Evolutionary conservation across 1,140 invertebrate genomes (phyloP).

Genomic region (Neuroterus valhalla): DNA sequence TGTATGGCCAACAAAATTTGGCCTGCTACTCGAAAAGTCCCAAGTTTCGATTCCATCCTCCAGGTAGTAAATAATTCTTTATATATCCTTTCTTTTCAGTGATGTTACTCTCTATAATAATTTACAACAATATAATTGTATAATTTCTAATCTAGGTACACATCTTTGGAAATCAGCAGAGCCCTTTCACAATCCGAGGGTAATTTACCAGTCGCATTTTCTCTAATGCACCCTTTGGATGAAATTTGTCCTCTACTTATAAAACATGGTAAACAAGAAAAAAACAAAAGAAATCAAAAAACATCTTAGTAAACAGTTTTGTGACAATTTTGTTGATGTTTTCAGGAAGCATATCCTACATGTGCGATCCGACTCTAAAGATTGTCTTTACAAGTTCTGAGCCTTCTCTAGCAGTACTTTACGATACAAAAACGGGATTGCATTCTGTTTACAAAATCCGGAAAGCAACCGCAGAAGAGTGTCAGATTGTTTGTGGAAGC

Average conservation of each 20-base stretch:
- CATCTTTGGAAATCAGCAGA: constrained; percentile 62
- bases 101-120: not conserved
- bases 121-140: not conserved
- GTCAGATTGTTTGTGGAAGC: constrained; percentile 76
- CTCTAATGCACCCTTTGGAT: constrained; percentile 90
- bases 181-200: constrained; percentile 55
- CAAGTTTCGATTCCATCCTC: constrained; percentile 52
- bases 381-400: constrained; percentile 80
- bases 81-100: constrained; percentile 12
- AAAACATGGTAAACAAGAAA: constrained; percentile 80
- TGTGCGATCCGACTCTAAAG: constrained; percentile 77
- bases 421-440: constrained; percentile 83
- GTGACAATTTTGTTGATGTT: constrained; percentile 41
- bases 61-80: constrained; percentile 50
- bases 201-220: constrained; percentile 77
- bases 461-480: constrained; percentile 85
- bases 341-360: constrained; percentile 73
- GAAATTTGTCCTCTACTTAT: constrained; percentile 90
- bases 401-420: constrained; percentile 83
- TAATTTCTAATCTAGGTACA: constrained; percentile 53
- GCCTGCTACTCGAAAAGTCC: constrained; percentile 84
- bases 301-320: too few species aligned
- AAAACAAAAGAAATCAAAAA: too few species aligned
- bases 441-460: constrained; percentile 90
- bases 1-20: constrained; percentile 86